phyloP scores from a whole-genome alignment of 2,797 vertebrate species.

The Rallus crepitans region DNA sequence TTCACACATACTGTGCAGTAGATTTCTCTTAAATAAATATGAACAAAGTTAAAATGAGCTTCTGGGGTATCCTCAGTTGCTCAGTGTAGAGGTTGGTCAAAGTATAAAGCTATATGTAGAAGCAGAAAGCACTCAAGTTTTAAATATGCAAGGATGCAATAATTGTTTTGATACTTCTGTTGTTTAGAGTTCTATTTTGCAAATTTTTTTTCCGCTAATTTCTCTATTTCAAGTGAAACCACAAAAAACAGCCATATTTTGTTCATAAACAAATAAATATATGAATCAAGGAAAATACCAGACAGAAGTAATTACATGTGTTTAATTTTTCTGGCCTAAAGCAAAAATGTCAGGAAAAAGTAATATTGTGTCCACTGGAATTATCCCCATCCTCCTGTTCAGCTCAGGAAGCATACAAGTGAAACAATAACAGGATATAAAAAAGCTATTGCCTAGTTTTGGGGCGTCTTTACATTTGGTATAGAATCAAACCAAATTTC shows the following conservation, averaged over 20 bases:
- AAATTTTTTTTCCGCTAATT: not conserved
- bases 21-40: not conserved
- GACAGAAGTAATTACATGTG: not conserved
- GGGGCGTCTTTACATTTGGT: not conserved
- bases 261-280: not conserved
- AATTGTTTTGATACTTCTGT: not conserved
- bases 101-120: not conserved
- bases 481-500: not conserved
- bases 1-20: not conserved
- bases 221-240: not conserved
- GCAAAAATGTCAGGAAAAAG: not conserved
- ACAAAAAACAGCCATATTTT: rapidly evolving
- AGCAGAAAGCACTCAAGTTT: not conserved
- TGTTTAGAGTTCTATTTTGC: not conserved
- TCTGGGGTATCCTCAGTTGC: not conserved
- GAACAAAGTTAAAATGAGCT: not conserved
- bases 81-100: not conserved
- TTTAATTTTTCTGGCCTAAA: not conserved
- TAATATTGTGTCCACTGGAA: not conserved
- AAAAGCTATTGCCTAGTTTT: not conserved
- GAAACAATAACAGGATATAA: not conserved
- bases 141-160: not conserved
- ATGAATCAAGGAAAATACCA: not conserved
- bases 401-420: not conserved
- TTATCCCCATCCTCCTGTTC: not conserved